These are phyloP conservation scores for Brevimyrus niger DNA, from an alignment of 2,113 vertebrate genomes.

Conservation along the genomic window DNA sequence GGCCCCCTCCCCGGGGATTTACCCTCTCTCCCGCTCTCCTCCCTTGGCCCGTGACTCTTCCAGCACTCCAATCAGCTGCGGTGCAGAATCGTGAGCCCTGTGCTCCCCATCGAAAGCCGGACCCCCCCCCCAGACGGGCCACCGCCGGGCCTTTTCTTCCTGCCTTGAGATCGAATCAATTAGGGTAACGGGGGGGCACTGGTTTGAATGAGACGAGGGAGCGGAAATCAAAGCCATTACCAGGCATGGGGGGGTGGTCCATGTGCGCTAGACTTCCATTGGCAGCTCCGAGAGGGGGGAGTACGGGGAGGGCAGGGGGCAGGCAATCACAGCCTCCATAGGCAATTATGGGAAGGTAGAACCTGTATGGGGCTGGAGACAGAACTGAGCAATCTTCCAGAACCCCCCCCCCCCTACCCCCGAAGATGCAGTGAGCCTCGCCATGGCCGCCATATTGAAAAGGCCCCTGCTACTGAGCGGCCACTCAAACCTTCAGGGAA, in stretches of 20 bases:
- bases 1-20: neutral
- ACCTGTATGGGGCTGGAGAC: neutral
- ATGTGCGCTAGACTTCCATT: neutral
- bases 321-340: neutral
- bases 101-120: neutral
- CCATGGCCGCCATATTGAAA: slow-evolving; percentile 4
- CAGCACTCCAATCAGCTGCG: neutral
- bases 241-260: neutral
- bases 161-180: slow-evolving; percentile 28
- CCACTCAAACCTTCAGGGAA: slow-evolving; percentile 33
- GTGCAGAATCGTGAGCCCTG: neutral
- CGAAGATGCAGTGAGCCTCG: neutral
- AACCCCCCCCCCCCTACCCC: neutral
- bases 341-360: neutral
- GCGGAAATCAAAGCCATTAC: neutral
- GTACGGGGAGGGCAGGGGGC: too few species aligned
- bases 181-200: slow-evolving; percentile 10
- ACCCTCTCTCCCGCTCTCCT: slow-evolving; percentile 2
- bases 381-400: neutral
- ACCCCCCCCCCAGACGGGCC: neutral
- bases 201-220: neutral
- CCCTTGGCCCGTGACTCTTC: neutral
- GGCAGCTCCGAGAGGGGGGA: neutral
- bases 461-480: neutral
- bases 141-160: neutral